phyloP scores from a whole-genome alignment of 2,797 vertebrate species.

The Amblyopsis hoosieri region DNA sequence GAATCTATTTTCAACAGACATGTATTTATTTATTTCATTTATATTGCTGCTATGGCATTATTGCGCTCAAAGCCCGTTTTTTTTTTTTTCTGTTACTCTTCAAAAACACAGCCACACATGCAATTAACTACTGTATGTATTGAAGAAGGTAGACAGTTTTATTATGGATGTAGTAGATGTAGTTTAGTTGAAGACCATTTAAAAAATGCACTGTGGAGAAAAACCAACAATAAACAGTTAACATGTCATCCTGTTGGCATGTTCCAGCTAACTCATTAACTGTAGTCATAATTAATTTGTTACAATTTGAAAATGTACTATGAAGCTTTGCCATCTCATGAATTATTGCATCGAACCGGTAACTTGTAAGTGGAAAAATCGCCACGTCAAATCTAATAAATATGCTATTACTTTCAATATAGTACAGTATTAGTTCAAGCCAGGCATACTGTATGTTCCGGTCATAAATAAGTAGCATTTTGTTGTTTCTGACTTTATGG shows the following conservation, averaged over 20 bases:
- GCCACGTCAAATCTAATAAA: not conserved
- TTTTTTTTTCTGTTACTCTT: conserved; percentile 57
- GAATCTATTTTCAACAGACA: conserved; percentile 48
- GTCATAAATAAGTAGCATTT: too few relatives aligned
- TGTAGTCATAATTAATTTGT: not conserved
- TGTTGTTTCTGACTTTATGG: too few relatives aligned
- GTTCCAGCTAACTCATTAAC: conserved; percentile 38
- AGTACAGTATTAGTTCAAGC: too few relatives aligned
- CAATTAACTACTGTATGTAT: conserved; percentile 18
- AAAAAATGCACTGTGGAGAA: conserved; percentile 35
- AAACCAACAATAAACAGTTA: conserved; percentile 27
- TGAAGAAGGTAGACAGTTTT: conserved; percentile 45
- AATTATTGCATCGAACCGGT: conserved; percentile 13
- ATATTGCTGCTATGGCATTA: conserved; percentile 48
- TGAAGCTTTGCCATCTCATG: conserved; percentile 13
- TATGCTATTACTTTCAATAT: not conserved
- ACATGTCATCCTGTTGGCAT: conserved; percentile 18
- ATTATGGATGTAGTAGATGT: conserved; percentile 30
- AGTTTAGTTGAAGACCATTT: conserved; percentile 37
- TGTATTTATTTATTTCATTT: conserved; percentile 46
- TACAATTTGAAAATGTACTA: conserved; percentile 15
- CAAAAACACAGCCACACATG: conserved; percentile 41
- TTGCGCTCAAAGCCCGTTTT: conserved; percentile 42
- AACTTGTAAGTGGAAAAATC: conserved; percentile 6
- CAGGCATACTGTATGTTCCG: too few relatives aligned